Conservation (phyloP, 2,888 invertebrate species). For the Eurytoma adleriae region DNA sequence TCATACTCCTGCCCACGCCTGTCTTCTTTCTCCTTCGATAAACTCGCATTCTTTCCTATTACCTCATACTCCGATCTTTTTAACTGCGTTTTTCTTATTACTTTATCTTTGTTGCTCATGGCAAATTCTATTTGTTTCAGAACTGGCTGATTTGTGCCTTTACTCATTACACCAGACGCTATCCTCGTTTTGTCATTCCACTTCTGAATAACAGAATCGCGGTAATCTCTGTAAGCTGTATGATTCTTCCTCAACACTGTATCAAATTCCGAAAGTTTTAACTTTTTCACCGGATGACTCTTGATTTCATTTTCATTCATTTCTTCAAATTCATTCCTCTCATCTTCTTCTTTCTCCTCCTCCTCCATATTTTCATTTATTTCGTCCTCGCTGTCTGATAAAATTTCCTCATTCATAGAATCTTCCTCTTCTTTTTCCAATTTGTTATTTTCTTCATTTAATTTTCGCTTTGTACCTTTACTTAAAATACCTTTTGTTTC, state of each 20-base stretch:
- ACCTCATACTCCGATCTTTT: slow-evolving; percentile 86
- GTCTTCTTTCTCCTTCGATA: slow-evolving; percentile 63
- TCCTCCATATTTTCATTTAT: slow-evolving; percentile 78
- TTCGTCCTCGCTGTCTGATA: slow-evolving; percentile 81
- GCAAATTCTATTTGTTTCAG: slow-evolving; percentile 91
- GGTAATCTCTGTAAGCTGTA: slow-evolving; percentile 81
- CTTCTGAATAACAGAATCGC: slow-evolving; percentile 90
- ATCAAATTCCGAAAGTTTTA: slow-evolving; percentile 81
- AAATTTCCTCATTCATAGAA: slow-evolving; percentile 79
- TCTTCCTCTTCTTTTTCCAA: slow-evolving; percentile 74
- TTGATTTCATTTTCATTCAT: slow-evolving; percentile 53
- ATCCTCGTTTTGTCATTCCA: slow-evolving; percentile 96
- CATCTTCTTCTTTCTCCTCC: slow-evolving; percentile 56
- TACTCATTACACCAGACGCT: slow-evolving; percentile 81
- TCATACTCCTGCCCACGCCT: slow-evolving; percentile 81
- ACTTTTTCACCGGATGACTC: slow-evolving; percentile 75
- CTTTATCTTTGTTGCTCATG: slow-evolving; percentile 85
- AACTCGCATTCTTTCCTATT: slow-evolving; percentile 78
- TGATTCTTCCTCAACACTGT: slow-evolving; percentile 79
- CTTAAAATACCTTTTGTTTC: slow-evolving; percentile 80
- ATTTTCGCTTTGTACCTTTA: slow-evolving; percentile 66
- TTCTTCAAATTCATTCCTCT: slow-evolving; percentile 49
- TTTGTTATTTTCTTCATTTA: slow-evolving; percentile 66
- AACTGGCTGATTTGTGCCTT: slow-evolving; percentile 81
- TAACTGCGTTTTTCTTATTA: slow-evolving; percentile 87